Conservation (phyloP, 2,888 invertebrate genomes). For the Pyralis farinalis region DNA sequence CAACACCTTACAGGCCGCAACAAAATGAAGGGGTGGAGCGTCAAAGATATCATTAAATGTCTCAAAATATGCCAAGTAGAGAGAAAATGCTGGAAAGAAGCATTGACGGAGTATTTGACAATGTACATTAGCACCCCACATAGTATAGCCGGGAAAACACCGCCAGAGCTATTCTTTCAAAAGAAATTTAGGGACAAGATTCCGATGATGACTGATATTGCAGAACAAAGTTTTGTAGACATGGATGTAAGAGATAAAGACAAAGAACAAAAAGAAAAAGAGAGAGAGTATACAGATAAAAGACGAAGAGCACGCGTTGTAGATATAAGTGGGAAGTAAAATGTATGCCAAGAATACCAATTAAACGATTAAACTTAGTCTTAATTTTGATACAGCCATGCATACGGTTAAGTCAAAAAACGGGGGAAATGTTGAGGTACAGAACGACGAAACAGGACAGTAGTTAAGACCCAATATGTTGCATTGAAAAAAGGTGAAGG, state of each 20-base stretch:
- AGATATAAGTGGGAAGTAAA: constrained; percentile 19
- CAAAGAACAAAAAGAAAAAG: constrained; percentile 20
- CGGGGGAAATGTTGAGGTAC: constrained; percentile 14
- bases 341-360: constrained; percentile 21
- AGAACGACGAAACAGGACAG: constrained; percentile 22
- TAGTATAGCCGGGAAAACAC: constrained; percentile 26
- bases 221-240: constrained; percentile 14
- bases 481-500: constrained; percentile 10
- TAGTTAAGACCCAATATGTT: constrained; percentile 16
- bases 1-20: constrained; percentile 27
- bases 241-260: constrained; percentile 22
- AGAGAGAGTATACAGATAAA: constrained; percentile 16
- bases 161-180: constrained; percentile 24
- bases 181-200: constrained; percentile 28
- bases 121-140: constrained; percentile 36
- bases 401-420: constrained; percentile 13
- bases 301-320: constrained; percentile 16
- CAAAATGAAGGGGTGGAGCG: constrained; percentile 27
- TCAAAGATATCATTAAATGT: constrained; percentile 25
- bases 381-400: constrained; percentile 13
- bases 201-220: constrained; percentile 11
- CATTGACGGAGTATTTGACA: constrained; percentile 18
- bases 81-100: constrained; percentile 18
- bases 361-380: constrained; percentile 17
- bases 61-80: constrained; percentile 17